A percentile compares a stretch with the other conserved stretches of the same genome.
Conservation (phyloP, 2,888 invertebrate species). For the Eupsilia transversa region DNA sequence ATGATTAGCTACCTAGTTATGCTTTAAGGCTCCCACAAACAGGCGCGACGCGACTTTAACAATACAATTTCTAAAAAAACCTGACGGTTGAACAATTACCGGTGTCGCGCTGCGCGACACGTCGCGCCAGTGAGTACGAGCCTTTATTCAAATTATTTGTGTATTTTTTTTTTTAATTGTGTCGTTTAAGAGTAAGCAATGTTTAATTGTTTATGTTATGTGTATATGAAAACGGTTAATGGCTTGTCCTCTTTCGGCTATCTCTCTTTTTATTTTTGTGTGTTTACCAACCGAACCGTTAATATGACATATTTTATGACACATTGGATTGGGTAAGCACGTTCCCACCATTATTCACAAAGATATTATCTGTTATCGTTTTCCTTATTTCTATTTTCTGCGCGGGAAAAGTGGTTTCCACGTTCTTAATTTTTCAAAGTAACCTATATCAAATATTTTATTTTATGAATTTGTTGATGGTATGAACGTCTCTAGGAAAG, state of each 20-base stretch:
- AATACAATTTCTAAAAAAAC: no score
- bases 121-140: no score
- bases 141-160: not conserved
- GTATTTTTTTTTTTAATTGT: no score
- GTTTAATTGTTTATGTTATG: not conserved
- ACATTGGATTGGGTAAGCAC: slow-evolving; percentile 13
- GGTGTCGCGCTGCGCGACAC: no score
- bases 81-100: no score
- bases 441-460: not conserved
- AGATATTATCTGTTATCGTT: slow-evolving; percentile 36
- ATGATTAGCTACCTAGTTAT: not conserved
- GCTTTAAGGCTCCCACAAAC: no score
- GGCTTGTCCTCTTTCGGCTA: not conserved
- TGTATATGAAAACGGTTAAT: not conserved
- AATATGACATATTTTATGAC: slow-evolving; percentile 19
- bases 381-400: slow-evolving; percentile 42
- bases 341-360: slow-evolving; percentile 21
- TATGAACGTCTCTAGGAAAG: not conserved
- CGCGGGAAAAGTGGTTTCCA: not conserved
- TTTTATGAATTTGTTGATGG: not conserved
- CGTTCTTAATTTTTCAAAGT: not conserved
- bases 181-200: not conserved
- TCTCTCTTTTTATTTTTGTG: not conserved
- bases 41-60: no score
- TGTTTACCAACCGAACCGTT: slow-evolving; percentile 15